Conservation (phyloP, 2,888 invertebrate species). For the Drosophila neotestacea region DNA sequence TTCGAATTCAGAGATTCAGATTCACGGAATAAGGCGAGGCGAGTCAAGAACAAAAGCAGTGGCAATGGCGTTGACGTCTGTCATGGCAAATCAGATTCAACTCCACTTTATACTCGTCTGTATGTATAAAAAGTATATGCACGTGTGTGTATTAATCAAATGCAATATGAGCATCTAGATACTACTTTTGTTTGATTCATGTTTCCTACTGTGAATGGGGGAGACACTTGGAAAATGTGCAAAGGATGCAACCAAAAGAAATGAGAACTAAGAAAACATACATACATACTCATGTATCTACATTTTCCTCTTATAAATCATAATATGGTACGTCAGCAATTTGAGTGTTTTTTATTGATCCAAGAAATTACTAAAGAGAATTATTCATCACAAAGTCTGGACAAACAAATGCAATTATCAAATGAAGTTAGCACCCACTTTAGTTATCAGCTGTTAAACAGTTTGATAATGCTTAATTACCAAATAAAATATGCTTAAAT, state of each 20-base stretch:
- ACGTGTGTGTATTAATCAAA: slow-evolving; percentile 21
- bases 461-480: slow-evolving; percentile 16
- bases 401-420: too few species aligned
- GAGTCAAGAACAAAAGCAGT: slow-evolving; percentile 17
- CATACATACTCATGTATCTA: neutral
- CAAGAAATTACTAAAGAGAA: neutral
- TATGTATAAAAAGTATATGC: slow-evolving; percentile 2
- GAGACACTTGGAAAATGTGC: neutral
- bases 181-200: neutral
- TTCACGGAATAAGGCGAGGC: slow-evolving; percentile 41
- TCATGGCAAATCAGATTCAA: slow-evolving; percentile 19
- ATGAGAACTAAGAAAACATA: neutral
- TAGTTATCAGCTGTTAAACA: neutral
- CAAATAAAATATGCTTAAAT: slow-evolving; percentile 1
- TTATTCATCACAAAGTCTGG: neutral
- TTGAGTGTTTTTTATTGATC: neutral
- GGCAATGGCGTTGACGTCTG: slow-evolving; percentile 46
- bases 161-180: slow-evolving; percentile 35
- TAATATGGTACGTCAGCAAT: neutral
- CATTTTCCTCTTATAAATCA: neutral
- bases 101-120: neutral
- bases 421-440: too few species aligned
- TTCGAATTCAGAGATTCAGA: slow-evolving; percentile 24
- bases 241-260: slow-evolving; percentile 22
- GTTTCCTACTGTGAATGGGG: slow-evolving; percentile 13